Evolutionary conservation across 1,140 invertebrate species (phyloP).

Genomic region (Caenorhabditis latens): DNA sequence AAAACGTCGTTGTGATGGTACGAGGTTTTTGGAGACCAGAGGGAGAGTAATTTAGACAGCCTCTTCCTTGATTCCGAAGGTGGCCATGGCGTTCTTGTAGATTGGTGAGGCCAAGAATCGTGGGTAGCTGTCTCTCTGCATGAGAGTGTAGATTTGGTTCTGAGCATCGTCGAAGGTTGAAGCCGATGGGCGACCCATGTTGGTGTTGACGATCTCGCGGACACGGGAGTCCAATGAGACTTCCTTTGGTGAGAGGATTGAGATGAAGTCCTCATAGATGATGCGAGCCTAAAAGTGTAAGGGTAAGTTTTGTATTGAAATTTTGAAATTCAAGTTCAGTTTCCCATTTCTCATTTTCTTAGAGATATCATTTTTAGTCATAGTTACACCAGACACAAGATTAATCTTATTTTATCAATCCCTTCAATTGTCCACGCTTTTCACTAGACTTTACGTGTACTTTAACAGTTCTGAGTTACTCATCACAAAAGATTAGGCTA

Average conservation of each 20-base stretch:
- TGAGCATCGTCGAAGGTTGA: slow-evolving; percentile 99
- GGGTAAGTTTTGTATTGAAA: too few species aligned
- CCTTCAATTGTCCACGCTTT: too few species aligned
- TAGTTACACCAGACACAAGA: too few species aligned
- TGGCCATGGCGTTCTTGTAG: background rate
- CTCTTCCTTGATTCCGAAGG: slow-evolving; percentile 26
- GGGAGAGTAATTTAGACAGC: background rate
- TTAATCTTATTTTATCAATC: too few species aligned
- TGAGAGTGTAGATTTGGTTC: slow-evolving; percentile 98
- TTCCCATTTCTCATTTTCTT: too few species aligned
- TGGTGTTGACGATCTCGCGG: slow-evolving; percentile 95
- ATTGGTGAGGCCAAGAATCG: slow-evolving; percentile 82
- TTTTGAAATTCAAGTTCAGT: too few species aligned
- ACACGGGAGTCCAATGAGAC: slow-evolving; percentile 97
- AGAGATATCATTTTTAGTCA: too few species aligned
- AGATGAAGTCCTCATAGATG: slow-evolving; percentile 99
- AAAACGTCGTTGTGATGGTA: background rate
- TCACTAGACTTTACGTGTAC: too few species aligned
- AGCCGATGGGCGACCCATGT: slow-evolving; percentile 90
- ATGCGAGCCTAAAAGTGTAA: slow-evolving; percentile 83
- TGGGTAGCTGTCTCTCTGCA: slow-evolving; percentile 99
- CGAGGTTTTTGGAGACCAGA: background rate
- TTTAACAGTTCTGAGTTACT: background rate
- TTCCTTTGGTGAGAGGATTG: slow-evolving; percentile 98
- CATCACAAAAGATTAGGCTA: background rate